A percentile compares a stretch with the other conserved stretches of the same genome.
Conservation (phyloP, 2,888 invertebrate species). For the Acleris literana region DNA sequence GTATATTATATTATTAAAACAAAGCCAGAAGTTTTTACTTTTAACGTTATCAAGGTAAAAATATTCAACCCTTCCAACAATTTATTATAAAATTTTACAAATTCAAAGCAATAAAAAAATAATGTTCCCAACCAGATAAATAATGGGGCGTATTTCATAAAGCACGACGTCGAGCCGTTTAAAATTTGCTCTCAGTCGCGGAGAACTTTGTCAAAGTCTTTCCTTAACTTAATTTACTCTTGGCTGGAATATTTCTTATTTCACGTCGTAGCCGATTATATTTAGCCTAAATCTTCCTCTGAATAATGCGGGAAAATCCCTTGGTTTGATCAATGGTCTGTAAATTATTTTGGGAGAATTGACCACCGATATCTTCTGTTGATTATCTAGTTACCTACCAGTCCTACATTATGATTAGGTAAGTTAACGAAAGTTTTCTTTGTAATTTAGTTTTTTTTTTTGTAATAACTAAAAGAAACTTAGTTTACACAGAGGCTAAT, state of each 20-base stretch:
- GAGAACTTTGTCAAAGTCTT: slow-evolving; percentile 62
- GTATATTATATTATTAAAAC: too few species aligned
- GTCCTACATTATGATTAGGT: too few species aligned
- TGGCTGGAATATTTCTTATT: slow-evolving; percentile 47
- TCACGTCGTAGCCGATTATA: slow-evolving; percentile 20
- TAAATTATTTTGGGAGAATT: neutral
- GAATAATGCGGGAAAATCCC: slow-evolving; percentile 1
- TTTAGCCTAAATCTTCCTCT: slow-evolving; percentile 12
- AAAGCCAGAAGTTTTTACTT: too few species aligned
- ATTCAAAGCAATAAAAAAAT: slow-evolving; percentile 1
- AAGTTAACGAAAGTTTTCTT: too few species aligned
- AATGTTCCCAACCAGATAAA: slow-evolving; percentile 16
- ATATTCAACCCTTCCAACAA: neutral
- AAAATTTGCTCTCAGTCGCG: slow-evolving; percentile 51
- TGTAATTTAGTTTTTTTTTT: too few species aligned
- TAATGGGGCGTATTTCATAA: slow-evolving; percentile 56
- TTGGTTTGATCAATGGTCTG: slow-evolving; percentile 6
- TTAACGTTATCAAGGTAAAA: too few species aligned
- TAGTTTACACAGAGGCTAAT: too few species aligned
- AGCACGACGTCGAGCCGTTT: slow-evolving; percentile 51
- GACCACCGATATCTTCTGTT: too few species aligned
- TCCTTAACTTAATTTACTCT: slow-evolving; percentile 61
- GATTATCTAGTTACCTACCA: too few species aligned
- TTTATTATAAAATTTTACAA: slow-evolving; percentile 6
- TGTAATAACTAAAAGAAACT: too few species aligned